Conservation (phyloP, 2,113 vertebrate species). For the Myotis davidii region DNA sequence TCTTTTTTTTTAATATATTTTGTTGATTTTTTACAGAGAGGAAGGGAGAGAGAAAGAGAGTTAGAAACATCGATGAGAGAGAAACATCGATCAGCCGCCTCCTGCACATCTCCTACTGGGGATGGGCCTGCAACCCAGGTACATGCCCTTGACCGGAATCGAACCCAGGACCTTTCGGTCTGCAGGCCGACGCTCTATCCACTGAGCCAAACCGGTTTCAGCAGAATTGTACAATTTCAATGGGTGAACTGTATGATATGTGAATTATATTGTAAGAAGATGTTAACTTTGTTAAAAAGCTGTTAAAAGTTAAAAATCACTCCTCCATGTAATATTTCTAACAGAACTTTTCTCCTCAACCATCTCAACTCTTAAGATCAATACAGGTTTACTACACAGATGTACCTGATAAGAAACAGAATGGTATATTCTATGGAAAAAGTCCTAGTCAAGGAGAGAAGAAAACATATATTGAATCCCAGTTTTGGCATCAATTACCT, state of each 20-base stretch:
- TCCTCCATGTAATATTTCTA: slow-evolving; percentile 26
- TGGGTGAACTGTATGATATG: neutral
- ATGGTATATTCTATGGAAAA: neutral
- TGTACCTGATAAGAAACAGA: neutral
- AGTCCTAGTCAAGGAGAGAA: neutral
- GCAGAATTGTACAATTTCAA: neutral
- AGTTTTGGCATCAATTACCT: neutral
- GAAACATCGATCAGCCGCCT: too few relatives aligned
- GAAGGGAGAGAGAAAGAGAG: too few relatives aligned
- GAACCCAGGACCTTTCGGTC: too few relatives aligned
- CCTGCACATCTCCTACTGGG: too few relatives aligned
- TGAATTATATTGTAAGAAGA: neutral
- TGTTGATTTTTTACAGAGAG: too few relatives aligned
- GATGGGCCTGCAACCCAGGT: too few relatives aligned
- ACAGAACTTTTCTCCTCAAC: neutral
- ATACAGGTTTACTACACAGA: neutral
- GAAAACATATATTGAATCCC: neutral
- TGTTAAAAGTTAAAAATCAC: slow-evolving; percentile 53
- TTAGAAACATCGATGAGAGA: too few relatives aligned
- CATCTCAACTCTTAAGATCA: neutral
- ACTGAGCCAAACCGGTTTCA: too few relatives aligned
- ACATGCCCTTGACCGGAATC: too few relatives aligned
- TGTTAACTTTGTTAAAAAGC: neutral
- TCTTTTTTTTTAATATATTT: neutral
- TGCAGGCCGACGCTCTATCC: too few relatives aligned